Percentiles rank a stretch among this genome's conserved stretches.
Conservation (phyloP, 2,113 vertebrate species). For the Coracopsis vasa region DNA sequence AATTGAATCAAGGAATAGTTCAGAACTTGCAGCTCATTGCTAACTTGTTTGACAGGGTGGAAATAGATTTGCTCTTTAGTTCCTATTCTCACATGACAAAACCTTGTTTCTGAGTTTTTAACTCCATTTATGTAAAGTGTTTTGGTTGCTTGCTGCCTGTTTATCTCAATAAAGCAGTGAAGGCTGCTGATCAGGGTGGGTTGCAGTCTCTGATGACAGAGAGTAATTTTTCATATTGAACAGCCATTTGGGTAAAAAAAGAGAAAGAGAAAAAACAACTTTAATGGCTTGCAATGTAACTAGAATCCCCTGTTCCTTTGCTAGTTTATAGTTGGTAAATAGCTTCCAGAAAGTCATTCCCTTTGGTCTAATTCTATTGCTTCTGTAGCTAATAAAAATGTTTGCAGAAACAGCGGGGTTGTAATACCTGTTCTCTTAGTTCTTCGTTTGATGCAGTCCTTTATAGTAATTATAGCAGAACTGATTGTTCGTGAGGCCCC, state of each 20-base stretch:
- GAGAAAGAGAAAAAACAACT: not conserved
- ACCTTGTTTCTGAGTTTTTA: not conserved
- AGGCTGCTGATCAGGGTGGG: not conserved
- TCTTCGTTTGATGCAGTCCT: not conserved
- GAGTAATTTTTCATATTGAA: conserved; percentile 46
- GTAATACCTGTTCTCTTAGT: not conserved
- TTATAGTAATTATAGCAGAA: not conserved
- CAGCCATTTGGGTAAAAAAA: conserved; percentile 19
- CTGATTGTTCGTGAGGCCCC: no score
- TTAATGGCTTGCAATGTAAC: conserved; percentile 32
- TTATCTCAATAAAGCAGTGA: conserved; percentile 46
- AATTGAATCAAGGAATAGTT: not conserved
- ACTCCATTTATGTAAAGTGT: not conserved
- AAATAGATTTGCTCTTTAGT: not conserved
- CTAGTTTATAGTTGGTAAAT: conserved; percentile 5
- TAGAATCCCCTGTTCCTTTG: conserved; percentile 34
- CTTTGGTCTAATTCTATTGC: not conserved
- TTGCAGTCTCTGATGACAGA: not conserved
- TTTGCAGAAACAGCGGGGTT: not conserved
- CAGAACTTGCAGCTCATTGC: not conserved
- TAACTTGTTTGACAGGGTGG: not conserved
- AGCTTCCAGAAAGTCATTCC: conserved; percentile 12
- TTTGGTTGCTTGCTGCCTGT: not conserved
- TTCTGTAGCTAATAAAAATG: not conserved
- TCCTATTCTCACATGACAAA: not conserved